Conservation (phyloP, 2,888 invertebrate genomes). For the Agrotis clavis region DNA sequence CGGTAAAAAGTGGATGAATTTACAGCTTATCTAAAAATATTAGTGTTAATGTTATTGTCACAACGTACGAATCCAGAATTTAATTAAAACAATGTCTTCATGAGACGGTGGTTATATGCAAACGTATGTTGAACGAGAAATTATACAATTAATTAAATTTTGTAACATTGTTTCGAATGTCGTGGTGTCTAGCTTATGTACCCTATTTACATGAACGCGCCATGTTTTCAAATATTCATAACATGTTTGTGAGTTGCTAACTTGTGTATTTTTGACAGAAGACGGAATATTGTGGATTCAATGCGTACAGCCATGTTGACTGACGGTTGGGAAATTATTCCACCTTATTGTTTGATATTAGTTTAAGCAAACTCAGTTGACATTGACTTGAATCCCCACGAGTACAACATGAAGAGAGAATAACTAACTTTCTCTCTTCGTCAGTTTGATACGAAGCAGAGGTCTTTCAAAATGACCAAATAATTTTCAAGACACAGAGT, state of each 20-base stretch:
- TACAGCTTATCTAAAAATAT: constrained; percentile 25
- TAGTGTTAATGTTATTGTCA: constrained; percentile 44
- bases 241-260: constrained; percentile 28
- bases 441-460: neutral
- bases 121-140: constrained; percentile 58
- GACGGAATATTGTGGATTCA: constrained; percentile 26
- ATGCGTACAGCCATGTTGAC: constrained; percentile 10
- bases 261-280: constrained; percentile 24
- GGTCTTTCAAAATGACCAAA: neutral
- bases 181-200: constrained; percentile 45
- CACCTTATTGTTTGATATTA: constrained; percentile 7
- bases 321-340: constrained; percentile 35
- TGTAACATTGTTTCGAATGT: constrained; percentile 51
- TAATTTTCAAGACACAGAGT: neutral
- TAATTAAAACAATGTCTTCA: constrained; percentile 65
- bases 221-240: constrained; percentile 47
- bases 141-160: constrained; percentile 66
- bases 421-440: neutral
- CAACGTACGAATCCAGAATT: constrained; percentile 52
- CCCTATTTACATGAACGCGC: constrained; percentile 37
- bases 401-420: neutral
- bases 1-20: constrained; percentile 21
- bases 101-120: constrained; percentile 57
- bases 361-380: neutral
- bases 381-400: neutral